Evolutionary conservation across 2,113 vertebrate genomes (phyloP).

Genomic region (Callithrix jacchus): DNA sequence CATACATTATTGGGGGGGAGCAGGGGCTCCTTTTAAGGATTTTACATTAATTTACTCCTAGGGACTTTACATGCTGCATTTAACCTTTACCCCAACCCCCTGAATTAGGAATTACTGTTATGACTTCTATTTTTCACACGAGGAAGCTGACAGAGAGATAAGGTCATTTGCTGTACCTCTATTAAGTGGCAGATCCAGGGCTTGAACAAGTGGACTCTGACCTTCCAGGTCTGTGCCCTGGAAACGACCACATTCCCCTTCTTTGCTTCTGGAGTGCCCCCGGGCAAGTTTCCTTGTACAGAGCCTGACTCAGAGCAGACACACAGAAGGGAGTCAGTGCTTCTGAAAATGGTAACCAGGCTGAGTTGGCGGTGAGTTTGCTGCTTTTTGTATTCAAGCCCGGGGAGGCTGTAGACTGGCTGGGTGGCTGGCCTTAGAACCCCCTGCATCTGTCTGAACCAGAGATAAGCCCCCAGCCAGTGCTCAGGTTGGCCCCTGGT

Average conservation of each 20-base stretch:
- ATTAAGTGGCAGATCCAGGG: neutral
- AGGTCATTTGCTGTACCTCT: neutral
- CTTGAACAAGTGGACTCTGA: neutral
- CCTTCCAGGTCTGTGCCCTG: neutral
- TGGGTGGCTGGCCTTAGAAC: neutral
- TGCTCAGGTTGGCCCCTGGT: too few species aligned
- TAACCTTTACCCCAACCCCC: neutral
- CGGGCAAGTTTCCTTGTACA: neutral
- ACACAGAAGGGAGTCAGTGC: too few species aligned
- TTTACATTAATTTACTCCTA: conserved; percentile 38
- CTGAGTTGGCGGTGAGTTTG: neutral
- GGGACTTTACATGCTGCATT: conserved; percentile 7
- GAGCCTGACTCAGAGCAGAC: neutral
- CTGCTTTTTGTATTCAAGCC: neutral
- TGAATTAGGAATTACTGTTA: conserved; percentile 46
- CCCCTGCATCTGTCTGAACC: neutral
- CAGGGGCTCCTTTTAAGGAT: neutral
- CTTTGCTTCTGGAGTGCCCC: neutral
- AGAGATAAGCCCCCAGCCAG: neutral
- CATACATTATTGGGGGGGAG: neutral
- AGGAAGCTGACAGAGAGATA: neutral
- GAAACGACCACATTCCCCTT: neutral
- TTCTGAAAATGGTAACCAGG: neutral
- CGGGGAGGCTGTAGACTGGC: neutral
- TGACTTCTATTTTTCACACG: neutral